Conservation (phyloP, 2,113 vertebrate species). For the Micronisus gabar region DNA sequence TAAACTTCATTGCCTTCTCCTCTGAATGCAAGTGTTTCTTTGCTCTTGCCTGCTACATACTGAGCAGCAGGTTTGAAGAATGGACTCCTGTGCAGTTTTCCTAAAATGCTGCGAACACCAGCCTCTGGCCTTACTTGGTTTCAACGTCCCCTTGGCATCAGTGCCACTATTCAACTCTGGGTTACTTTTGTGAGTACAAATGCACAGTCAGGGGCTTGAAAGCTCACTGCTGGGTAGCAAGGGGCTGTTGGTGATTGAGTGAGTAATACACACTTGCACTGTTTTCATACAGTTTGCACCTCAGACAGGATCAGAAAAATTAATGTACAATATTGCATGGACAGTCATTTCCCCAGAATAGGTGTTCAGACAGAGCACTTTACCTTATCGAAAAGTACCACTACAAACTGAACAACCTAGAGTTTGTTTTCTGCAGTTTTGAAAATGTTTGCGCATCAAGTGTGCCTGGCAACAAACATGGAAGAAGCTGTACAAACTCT, state of each 20-base stretch:
- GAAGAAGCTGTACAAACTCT: neutral
- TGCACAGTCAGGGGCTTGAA: neutral
- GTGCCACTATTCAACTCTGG: neutral
- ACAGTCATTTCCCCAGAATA: neutral
- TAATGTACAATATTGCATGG: neutral
- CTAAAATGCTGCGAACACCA: neutral
- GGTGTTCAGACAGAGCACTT: neutral
- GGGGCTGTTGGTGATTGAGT: neutral
- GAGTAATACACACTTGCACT: accelerated
- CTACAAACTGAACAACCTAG: neutral
- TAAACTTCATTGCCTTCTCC: neutral
- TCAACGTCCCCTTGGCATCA: neutral
- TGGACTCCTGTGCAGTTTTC: neutral
- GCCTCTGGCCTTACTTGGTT: neutral
- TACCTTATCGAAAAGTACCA: neutral
- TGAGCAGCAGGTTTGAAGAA: neutral
- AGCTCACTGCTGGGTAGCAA: neutral
- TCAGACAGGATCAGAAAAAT: neutral
- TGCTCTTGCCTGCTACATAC: neutral
- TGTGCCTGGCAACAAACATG: neutral
- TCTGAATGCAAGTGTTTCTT: neutral
- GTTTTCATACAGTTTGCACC: neutral
- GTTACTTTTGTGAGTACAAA: neutral
- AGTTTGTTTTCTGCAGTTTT: neutral
- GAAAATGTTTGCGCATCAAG: neutral